phyloP scores from a whole-genome alignment of 2,797 vertebrate genomes.

The Thunnus albacares region DNA sequence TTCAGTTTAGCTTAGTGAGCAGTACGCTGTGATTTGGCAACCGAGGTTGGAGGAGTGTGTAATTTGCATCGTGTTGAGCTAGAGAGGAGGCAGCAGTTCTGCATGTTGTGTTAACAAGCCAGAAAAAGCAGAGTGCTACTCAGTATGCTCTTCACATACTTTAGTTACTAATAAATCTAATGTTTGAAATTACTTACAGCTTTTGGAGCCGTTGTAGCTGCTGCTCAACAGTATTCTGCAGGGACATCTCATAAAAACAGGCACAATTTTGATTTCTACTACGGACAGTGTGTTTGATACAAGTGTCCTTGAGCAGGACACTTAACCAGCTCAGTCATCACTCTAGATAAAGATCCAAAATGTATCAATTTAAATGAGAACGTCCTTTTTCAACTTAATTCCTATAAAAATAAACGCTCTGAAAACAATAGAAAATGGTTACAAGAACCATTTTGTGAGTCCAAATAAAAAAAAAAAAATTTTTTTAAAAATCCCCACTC shows the following conservation, averaged over 20 bases:
- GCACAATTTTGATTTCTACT: slow-evolving; percentile 3
- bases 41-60: slow-evolving; percentile 18
- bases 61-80: slow-evolving; percentile 48
- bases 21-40: slow-evolving; percentile 19
- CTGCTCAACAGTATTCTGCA: slow-evolving; percentile 3
- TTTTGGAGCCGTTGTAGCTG: neutral
- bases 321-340: neutral
- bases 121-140: slow-evolving; percentile 15
- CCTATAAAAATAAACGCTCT: neutral
- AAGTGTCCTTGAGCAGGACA: slow-evolving; percentile 36
- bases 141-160: slow-evolving; percentile 33
- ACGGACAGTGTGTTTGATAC: slow-evolving; percentile 1
- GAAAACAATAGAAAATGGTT: slow-evolving; percentile 17
- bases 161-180: slow-evolving; percentile 28
- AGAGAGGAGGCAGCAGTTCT: slow-evolving; percentile 22
- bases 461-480: neutral
- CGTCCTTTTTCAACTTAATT: slow-evolving; percentile 19
- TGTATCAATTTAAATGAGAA: slow-evolving; percentile 1
- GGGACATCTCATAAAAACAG: slow-evolving; percentile 16
- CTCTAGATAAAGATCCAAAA: neutral
- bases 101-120: slow-evolving; percentile 33
- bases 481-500: slow-evolving; percentile 34
- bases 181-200: slow-evolving; percentile 19
- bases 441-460: slow-evolving; percentile 18
- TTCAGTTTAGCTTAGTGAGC: slow-evolving; percentile 23